Percentiles rank a stretch among this genome's conserved stretches.
Evolutionary conservation across 2,888 invertebrate species (phyloP).

Genomic region (Ichneumoninae sp.): DNA sequence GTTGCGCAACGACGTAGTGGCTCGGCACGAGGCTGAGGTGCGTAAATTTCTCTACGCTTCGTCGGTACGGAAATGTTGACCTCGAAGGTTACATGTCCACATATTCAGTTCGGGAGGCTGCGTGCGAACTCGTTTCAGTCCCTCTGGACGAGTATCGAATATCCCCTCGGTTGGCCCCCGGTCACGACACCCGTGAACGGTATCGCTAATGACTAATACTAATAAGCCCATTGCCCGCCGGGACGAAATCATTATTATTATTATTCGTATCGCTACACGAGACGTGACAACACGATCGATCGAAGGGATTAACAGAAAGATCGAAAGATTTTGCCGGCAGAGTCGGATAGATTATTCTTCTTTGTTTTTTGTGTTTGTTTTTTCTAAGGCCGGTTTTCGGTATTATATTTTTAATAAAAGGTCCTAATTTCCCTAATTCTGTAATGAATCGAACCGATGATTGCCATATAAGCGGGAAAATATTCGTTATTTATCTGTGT

Average conservation of each 20-base stretch:
- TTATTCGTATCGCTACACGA: neutral
- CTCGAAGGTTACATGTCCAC: constrained; percentile 2
- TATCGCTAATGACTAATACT: constrained; percentile 42
- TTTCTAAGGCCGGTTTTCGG: neutral
- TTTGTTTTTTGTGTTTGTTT: neutral
- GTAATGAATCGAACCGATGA: neutral
- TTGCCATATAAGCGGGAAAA: neutral
- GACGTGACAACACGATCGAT: constrained; percentile 3
- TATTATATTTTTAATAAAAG: constrained; percentile 12
- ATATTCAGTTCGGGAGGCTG: constrained; percentile 15
- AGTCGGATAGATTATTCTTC: constrained; percentile 8
- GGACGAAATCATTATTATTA: neutral
- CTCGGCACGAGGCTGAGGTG: constrained; percentile 3
- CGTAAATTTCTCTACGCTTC: constrained; percentile 1
- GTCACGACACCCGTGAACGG: constrained; percentile 2
- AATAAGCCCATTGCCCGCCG: neutral
- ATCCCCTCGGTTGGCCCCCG: constrained; percentile 26
- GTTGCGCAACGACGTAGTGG: constrained; percentile 16
- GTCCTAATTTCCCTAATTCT: constrained; percentile 2
- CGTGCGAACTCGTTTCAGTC: constrained; percentile 3
- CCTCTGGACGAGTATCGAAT: constrained; percentile 23
- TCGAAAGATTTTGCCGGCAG: neutral
- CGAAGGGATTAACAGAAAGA: constrained; percentile 13
- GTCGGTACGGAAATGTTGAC: constrained; percentile 29
- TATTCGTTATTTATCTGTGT: no score